These are phyloP conservation scores for Nothoprocta pentlandii DNA, from an alignment of 2,113 vertebrate genomes.

Conservation along the genomic window DNA sequence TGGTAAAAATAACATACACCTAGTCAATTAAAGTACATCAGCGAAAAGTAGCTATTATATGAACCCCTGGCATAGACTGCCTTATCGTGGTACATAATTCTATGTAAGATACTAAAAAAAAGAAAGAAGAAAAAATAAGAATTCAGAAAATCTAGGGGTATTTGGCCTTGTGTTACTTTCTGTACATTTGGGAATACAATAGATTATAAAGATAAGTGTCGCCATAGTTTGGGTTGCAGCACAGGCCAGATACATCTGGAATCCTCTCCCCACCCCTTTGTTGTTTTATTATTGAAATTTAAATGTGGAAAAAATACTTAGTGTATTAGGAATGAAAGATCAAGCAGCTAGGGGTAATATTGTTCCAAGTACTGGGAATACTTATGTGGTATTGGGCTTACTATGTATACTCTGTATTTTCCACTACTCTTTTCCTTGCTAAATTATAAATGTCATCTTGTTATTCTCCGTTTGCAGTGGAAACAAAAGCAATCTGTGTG, in stretches of 20 bases:
- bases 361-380: not conserved
- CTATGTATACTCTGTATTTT: not conserved
- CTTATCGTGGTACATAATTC: not conserved
- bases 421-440: not conserved
- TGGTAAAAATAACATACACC: not conserved
- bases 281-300: not conserved
- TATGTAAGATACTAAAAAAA: not conserved
- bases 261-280: not conserved
- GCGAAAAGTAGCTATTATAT: not conserved
- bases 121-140: fast-evolving
- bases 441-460: not conserved
- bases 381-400: not conserved
- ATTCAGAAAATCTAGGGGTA: not conserved
- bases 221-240: fast-evolving
- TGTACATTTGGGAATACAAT: not conserved
- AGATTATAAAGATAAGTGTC: not conserved
- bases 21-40: not conserved
- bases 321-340: not conserved
- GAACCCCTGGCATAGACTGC: not conserved
- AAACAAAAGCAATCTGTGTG: not conserved
- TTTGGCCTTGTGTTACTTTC: not conserved
- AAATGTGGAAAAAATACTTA: not conserved
- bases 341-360: not conserved
- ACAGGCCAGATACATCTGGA: not conserved
- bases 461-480: not conserved